Evolutionary conservation across 2,113 vertebrate genomes (phyloP).

Genomic region (Myrmophylax atrothorax): DNA sequence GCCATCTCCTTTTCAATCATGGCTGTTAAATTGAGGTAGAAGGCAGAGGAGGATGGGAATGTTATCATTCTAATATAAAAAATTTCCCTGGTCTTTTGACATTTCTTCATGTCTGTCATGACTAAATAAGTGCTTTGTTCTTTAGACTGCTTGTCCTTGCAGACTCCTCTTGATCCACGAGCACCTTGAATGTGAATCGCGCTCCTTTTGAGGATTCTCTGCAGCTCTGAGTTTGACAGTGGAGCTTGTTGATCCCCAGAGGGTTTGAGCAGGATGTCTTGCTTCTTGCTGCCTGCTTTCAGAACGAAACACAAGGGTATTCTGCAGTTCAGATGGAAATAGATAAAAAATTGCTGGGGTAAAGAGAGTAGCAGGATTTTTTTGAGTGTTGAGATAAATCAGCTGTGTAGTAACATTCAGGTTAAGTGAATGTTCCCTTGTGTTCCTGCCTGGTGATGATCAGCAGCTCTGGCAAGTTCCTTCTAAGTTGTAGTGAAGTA

Average conservation of each 20-base stretch:
- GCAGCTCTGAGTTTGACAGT: background rate
- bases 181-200: background rate
- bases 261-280: background rate
- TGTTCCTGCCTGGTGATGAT: background rate
- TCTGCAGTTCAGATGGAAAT: background rate
- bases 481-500: background rate
- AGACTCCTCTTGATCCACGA: background rate
- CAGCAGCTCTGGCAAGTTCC: background rate
- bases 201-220: background rate
- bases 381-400: background rate
- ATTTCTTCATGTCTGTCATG: background rate
- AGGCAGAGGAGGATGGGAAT: background rate
- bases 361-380: background rate
- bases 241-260: background rate
- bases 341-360: background rate
- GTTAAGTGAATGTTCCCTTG: background rate
- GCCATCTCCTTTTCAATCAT: background rate
- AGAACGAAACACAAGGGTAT: background rate
- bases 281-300: background rate
- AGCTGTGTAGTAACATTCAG: background rate
- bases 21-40: background rate
- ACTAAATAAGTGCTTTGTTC: background rate
- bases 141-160: background rate
- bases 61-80: background rate
- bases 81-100: background rate